Conservation (phyloP, 2,888 invertebrate species). For the Polymixis flavicincta region DNA sequence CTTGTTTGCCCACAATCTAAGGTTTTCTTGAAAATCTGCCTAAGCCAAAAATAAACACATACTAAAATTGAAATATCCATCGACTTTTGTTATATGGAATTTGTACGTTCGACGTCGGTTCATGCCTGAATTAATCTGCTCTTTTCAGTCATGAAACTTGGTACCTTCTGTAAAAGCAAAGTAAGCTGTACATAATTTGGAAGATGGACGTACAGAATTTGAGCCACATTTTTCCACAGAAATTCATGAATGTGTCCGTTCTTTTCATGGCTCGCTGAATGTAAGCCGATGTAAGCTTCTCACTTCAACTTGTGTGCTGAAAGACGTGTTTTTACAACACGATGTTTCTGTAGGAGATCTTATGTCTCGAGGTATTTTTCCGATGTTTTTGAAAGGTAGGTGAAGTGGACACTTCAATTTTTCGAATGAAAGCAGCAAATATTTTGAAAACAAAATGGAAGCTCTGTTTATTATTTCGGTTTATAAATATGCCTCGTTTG, state of each 20-base stretch:
- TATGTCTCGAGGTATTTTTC: slow-evolving; percentile 18
- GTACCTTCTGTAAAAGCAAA: slow-evolving; percentile 1
- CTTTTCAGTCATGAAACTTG: not conserved
- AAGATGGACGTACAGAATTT: slow-evolving; percentile 58
- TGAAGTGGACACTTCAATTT: not conserved
- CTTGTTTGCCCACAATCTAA: not conserved
- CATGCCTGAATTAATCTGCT: not conserved
- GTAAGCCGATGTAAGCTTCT: slow-evolving; percentile 52
- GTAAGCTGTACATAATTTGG: not conserved
- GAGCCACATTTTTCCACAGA: slow-evolving; percentile 57
- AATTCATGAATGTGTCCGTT: slow-evolving; percentile 48
- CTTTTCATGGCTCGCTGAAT: slow-evolving; percentile 53
- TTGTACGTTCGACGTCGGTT: not conserved
- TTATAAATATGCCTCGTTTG: not conserved
- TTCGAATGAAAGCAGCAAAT: not conserved
- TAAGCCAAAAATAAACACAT: not conserved
- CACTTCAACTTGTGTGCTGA: slow-evolving; percentile 29
- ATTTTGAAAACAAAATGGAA: not conserved
- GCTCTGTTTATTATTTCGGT: not conserved
- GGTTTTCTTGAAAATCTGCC: not conserved
- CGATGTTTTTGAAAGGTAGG: slow-evolving; percentile 6
- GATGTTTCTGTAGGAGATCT: slow-evolving; percentile 23
- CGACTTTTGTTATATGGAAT: not conserved
- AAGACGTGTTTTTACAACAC: slow-evolving; percentile 35
- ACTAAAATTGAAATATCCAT: not conserved